A percentile compares a stretch with the other conserved stretches of the same genome.
phyloP scores from a whole-genome alignment of 2,888 invertebrate genomes.

The Acronicta alni region DNA sequence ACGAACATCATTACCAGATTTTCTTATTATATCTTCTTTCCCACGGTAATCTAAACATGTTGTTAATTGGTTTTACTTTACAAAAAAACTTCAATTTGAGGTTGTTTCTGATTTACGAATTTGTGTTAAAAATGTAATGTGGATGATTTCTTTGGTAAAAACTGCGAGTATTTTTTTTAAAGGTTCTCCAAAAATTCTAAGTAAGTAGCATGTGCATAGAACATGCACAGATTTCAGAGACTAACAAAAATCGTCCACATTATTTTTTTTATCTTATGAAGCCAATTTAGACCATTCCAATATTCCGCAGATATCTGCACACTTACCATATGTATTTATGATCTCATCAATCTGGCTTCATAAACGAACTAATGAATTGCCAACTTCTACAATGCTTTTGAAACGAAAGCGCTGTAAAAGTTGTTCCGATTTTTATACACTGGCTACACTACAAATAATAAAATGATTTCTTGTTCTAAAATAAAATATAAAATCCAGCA shows the following conservation, averaged over 20 bases:
- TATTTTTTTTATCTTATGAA: slow-evolving; percentile 45
- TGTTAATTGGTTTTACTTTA: slow-evolving; percentile 8
- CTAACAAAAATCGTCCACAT: slow-evolving; percentile 14
- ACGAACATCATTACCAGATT: too few relatives aligned
- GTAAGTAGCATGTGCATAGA: too few relatives aligned
- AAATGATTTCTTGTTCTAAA: neutral
- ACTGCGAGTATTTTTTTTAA: neutral
- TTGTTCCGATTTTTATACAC: slow-evolving; percentile 53
- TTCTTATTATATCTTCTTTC: neutral
- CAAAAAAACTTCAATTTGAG: slow-evolving; percentile 8
- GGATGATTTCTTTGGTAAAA: slow-evolving; percentile 3
- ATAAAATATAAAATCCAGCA: neutral
- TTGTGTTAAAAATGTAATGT: slow-evolving; percentile 38
- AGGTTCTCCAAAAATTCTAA: too few relatives aligned
- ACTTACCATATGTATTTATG: slow-evolving; percentile 2
- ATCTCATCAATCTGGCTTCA: slow-evolving; percentile 44
- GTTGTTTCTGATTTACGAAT: slow-evolving; percentile 24
- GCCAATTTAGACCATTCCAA: slow-evolving; percentile 25
- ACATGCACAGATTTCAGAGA: too few relatives aligned
- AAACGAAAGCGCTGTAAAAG: slow-evolving; percentile 56
- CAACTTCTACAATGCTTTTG: slow-evolving; percentile 58
- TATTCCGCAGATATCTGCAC: slow-evolving; percentile 5
- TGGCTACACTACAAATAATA: neutral
- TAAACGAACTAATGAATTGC: slow-evolving; percentile 44
- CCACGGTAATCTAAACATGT: slow-evolving; percentile 36